Conservation (phyloP, 2,113 vertebrate species). For the Dasypus novemcinctus region DNA sequence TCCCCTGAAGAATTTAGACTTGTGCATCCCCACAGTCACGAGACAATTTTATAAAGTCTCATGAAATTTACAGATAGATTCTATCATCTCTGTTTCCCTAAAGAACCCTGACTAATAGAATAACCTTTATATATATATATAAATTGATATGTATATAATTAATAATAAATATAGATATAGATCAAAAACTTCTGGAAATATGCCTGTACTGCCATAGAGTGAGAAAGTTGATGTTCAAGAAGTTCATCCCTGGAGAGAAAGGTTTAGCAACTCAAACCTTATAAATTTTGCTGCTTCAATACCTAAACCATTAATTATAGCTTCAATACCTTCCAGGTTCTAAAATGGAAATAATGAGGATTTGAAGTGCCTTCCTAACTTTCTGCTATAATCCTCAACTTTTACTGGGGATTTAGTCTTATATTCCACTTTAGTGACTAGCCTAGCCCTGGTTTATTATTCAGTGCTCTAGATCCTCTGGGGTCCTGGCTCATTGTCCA, state of each 20-base stretch:
- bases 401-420: not conserved
- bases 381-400: not conserved
- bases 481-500: not conserved
- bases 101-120: no score
- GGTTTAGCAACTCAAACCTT: not conserved
- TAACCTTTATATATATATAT: not conserved
- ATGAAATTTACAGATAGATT: no score
- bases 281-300: not conserved
- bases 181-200: no score
- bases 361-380: not conserved
- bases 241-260: not conserved
- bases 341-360: not conserved
- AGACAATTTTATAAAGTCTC: no score
- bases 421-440: rapidly evolving
- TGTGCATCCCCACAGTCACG: no score
- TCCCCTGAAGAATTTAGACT: no score
- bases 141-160: not conserved
- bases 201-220: not conserved
- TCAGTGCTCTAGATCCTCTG: not conserved
- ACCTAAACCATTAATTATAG: not conserved
- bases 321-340: not conserved
- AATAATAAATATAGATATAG: no score
- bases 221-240: not conserved
- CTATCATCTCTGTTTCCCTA: no score
- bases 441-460: not conserved